Evolutionary conservation across 2,888 invertebrate species (phyloP).

Genomic region (Byasa hedistus): DNA sequence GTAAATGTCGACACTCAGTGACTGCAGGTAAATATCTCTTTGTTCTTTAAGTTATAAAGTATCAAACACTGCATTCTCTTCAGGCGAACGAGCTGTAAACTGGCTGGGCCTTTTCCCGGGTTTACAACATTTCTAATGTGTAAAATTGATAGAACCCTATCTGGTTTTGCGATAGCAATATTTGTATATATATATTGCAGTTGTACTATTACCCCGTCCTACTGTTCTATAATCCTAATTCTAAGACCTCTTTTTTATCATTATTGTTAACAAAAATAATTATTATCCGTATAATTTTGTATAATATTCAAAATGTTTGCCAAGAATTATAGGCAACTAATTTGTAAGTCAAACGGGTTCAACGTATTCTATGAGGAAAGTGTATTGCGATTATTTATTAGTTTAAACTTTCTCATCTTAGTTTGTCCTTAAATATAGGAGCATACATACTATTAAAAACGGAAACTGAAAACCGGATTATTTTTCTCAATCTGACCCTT

Average conservation of each 20-base stretch:
- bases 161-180: constrained; percentile 25
- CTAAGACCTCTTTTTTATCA: background rate
- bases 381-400: too few species aligned
- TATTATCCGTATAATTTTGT: too few species aligned
- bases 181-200: constrained; percentile 17
- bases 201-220: constrained; percentile 2
- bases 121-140: constrained; percentile 31
- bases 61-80: constrained; percentile 6
- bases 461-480: too few species aligned
- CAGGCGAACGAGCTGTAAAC: constrained; percentile 15
- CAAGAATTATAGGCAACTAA: too few species aligned
- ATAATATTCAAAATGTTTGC: too few species aligned
- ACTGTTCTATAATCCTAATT: constrained; percentile 8
- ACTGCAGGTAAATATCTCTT: background rate
- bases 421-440: too few species aligned
- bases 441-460: too few species aligned
- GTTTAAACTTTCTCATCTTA: too few species aligned
- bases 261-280: too few species aligned
- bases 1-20: background rate
- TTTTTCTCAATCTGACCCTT: too few species aligned
- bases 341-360: too few species aligned
- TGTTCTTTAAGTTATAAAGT: background rate
- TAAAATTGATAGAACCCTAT: constrained; percentile 29
- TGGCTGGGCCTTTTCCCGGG: constrained; percentile 12
- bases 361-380: too few species aligned